Base-by-base conservation (phyloP, 2,797 vertebrate genomes). In the Delichon dasypus region DNA sequence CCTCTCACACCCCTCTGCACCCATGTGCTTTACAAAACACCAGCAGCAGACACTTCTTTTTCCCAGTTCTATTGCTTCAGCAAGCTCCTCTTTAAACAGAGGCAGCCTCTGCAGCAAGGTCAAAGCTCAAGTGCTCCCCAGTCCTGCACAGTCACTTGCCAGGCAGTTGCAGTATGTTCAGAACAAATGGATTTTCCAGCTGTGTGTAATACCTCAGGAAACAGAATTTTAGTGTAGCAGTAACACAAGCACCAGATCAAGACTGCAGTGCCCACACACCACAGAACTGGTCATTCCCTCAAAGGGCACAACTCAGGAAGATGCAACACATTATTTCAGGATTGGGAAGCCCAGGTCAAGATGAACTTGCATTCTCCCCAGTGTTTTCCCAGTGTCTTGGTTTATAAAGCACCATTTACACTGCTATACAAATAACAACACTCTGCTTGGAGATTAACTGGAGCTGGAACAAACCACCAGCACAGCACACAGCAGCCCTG, bases 171-270 rank as follows among this genome's bases (percentile, higher is more conserved):
- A 66, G 36, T 54, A 75, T 65, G 57, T 27, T 82, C 67, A 29
- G 36, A 88, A 91, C 16, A 82, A 73, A 77, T 6, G 36, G 45
- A 83, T 89, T 88, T 83, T 80, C 48, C 78, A 89, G 68, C 75
- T 72, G 22, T 34, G 64, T 11, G 3, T 16, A 54, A 38, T 5
- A 29, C 18, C 53, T 30, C 8, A 36, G 54, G 13, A 47, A 65
- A 50, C 30, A 36, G 47, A 26, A 32, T 22, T 85, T 45, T 9
- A 66, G 38, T 3, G 21, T 3, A 61, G 58, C 58, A 42, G 74
- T 30, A 93, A 53, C 2, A 3, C 48, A 32, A 1, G 13, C 21
- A 61, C 16, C 60, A 70, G 44, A 48, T 7, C 38, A 53, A 45
- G 30, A 29, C 32, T 44, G 61, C 61, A 58, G 45, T 0, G 0